A percentile compares a stretch with the other conserved stretches of the same genome.
These are phyloP conservation scores for Acleris literana DNA, from an alignment of 2,888 invertebrate species.

Conservation along the genomic window DNA sequence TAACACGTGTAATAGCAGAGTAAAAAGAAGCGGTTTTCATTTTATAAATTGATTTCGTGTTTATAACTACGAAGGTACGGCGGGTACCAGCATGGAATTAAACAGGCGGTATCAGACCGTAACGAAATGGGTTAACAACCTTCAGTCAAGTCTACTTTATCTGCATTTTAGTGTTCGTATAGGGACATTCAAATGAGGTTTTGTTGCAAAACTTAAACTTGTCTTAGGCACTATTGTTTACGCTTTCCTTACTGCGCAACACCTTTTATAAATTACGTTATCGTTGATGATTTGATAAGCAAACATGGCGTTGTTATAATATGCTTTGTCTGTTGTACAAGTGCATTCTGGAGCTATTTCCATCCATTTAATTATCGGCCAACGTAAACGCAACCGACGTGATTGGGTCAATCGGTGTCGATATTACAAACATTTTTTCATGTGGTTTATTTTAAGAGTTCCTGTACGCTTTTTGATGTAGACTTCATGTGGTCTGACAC, in stretches of 20 bases:
- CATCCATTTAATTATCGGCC: constrained; percentile 62
- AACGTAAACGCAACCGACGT: constrained; percentile 61
- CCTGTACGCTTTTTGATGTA: constrained; percentile 44
- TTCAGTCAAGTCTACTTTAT: constrained; percentile 45
- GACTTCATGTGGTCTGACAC: constrained; percentile 40
- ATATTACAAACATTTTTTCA: constrained; percentile 60
- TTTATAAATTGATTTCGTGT: constrained; percentile 29
- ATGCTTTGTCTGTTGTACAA: constrained; percentile 21
- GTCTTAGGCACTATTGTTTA: constrained; percentile 22
- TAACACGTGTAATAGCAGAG: constrained; percentile 8
- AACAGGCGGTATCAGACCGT: constrained; percentile 73
- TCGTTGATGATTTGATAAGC: constrained; percentile 34
- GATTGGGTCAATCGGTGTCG: constrained; percentile 70
- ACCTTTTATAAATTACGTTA: constrained; percentile 25
- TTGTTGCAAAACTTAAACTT: constrained; percentile 26
- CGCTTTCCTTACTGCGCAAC: constrained; percentile 25
- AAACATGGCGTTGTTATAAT: constrained; percentile 30
- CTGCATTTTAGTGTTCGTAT: constrained; percentile 9
- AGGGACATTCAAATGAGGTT: neutral
- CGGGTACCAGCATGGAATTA: constrained; percentile 60
- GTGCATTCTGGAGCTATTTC: constrained; percentile 42
- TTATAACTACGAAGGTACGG: constrained; percentile 28
- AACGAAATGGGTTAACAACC: constrained; percentile 78
- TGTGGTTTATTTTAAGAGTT: constrained; percentile 64
- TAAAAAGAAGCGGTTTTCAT: neutral